These are phyloP conservation scores for Bombus haemorrhoidalis DNA, from an alignment of 1,140 invertebrate genomes.

Conservation along the genomic window DNA sequence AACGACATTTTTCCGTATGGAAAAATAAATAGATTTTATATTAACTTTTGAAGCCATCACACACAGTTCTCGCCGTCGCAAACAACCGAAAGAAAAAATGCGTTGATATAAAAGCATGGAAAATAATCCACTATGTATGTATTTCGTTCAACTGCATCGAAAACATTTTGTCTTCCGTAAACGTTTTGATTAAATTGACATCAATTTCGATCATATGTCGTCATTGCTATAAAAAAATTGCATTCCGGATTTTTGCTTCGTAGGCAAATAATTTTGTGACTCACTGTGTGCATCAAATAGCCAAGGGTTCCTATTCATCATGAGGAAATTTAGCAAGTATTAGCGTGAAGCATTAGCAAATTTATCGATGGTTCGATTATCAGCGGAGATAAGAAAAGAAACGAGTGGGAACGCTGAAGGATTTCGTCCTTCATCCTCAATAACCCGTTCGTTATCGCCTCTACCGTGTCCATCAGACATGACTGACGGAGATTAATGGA, in stretches of 20 bases:
- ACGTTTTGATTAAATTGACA: not conserved
- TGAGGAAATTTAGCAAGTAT: not conserved
- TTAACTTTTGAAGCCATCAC: not conserved
- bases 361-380: not conserved
- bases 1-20: not conserved
- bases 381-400: not conserved
- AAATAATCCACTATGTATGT: too few relatives aligned
- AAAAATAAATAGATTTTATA: not conserved
- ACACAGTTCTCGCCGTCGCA: not conserved
- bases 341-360: not conserved
- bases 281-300: not conserved
- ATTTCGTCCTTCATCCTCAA: conserved; percentile 21
- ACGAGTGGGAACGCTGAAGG: not conserved
- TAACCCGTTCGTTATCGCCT: conserved; percentile 57
- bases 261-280: not conserved
- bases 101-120: not conserved
- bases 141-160: not conserved
- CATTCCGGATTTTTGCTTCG: not conserved
- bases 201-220: not conserved
- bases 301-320: not conserved
- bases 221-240: not conserved
- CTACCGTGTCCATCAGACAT: conserved; percentile 27
- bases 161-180: too few relatives aligned
- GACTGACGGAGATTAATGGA: conserved; percentile 60
- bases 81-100: not conserved